These are phyloP conservation scores for Porites australiensis DNA, from an alignment of 64 coral and sea anemone genomes.

Conservation along the genomic window DNA sequence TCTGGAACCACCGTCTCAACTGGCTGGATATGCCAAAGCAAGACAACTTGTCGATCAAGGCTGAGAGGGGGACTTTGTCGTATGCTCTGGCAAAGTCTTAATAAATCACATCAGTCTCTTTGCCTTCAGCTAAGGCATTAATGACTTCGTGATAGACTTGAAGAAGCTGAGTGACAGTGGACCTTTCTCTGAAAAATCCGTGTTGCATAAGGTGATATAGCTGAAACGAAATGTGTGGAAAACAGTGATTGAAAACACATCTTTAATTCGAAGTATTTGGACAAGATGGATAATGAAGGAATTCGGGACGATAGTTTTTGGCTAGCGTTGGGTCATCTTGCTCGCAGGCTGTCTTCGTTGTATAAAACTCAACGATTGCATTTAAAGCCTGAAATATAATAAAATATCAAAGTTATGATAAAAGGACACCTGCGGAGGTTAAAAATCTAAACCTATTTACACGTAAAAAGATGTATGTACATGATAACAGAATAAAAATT, in stretches of 20 bases:
- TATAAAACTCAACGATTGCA: no score
- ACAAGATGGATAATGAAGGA: conserved; percentile 31
- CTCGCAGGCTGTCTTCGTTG: no score
- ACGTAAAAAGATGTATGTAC: no score
- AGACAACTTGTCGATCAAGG: conserved; percentile 9
- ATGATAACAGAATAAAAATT: no score
- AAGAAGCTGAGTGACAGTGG: background rate
- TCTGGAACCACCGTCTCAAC: conserved; percentile 31
- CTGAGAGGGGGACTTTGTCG: conserved; percentile 52
- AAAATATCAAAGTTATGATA: no score
- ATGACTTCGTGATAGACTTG: conserved; percentile 35
- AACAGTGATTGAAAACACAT: conserved; percentile 59
- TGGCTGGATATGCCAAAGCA: conserved; percentile 36
- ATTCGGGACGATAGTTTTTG: conserved; percentile 61
- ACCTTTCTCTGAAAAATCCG: conserved; percentile 64
- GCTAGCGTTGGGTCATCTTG: conserved; percentile 17
- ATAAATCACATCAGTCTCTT: conserved; percentile 48
- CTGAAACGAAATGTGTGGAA: background rate
- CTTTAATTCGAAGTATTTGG: conserved; percentile 65
- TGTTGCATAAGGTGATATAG: conserved; percentile 36
- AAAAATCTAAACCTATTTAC: no score
- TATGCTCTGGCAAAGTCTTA: conserved; percentile 67
- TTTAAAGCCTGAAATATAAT: no score
- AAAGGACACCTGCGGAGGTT: no score
- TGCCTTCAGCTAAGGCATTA: conserved; percentile 7